Evolutionary conservation across 2,113 vertebrate genomes (phyloP).

Genomic region (Numenius arquata): DNA sequence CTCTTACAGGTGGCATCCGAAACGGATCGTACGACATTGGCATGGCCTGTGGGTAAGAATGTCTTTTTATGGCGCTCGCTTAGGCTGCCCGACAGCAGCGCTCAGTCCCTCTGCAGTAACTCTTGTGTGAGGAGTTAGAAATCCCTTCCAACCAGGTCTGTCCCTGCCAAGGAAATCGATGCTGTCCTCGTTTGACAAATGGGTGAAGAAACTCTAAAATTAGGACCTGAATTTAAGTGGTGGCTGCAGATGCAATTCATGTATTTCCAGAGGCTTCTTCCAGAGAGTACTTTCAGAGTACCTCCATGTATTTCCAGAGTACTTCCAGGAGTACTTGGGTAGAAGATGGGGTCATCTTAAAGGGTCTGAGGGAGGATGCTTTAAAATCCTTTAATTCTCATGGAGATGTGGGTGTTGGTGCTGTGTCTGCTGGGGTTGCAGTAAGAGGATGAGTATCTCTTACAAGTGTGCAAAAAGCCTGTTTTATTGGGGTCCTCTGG

Average conservation of each 20-base stretch:
- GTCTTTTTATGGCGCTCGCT: not conserved
- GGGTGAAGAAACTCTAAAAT: not conserved
- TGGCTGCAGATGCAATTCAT: not conserved
- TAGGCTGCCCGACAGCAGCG: not conserved
- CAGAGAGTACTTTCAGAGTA: too few relatives aligned
- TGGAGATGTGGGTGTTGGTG: not conserved
- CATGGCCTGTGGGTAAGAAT: constrained; percentile 91
- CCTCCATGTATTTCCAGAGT: not conserved
- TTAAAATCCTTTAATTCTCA: not conserved
- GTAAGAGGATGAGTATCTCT: not conserved
- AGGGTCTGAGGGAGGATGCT: not conserved
- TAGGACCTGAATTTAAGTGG: not conserved
- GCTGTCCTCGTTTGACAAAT: not conserved
- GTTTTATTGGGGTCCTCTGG: not conserved
- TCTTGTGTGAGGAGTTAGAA: not conserved
- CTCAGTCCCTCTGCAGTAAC: not conserved
- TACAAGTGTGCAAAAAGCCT: too few relatives aligned
- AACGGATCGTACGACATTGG: constrained; percentile 89
- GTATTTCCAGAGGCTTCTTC: not conserved
- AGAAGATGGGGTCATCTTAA: not conserved
- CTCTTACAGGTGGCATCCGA: constrained; percentile 89
- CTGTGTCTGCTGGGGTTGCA: not conserved
- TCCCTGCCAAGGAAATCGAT: not conserved
- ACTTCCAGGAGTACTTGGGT: not conserved
- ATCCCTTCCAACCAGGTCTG: not conserved